Percentiles rank a stretch among this genome's conserved stretches.
Conservation (phyloP, 1,140 invertebrate species). For the Drosophila burlai region DNA sequence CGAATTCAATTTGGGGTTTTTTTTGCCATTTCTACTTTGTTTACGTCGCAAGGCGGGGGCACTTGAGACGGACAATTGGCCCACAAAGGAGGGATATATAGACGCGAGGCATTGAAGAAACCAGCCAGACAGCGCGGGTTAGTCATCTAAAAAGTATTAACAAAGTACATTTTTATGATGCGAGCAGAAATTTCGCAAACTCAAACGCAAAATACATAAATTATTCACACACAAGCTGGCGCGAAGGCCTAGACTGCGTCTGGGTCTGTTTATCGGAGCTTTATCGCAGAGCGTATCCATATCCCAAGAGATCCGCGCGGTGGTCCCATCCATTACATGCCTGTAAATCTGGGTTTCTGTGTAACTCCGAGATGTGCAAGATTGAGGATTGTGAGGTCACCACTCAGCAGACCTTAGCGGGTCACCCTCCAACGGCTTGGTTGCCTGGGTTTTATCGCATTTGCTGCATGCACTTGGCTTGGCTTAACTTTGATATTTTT, state of each 20-base stretch:
- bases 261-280: conserved; percentile 15
- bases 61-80: conserved; percentile 38
- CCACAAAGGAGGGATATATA: conserved; percentile 34
- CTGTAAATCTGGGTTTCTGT: conserved; percentile 9
- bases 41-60: conserved; percentile 19
- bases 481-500: conserved; percentile 43
- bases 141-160: conserved; percentile 48
- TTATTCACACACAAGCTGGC: conserved; percentile 13
- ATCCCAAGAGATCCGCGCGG: conserved; percentile 32
- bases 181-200: conserved; percentile 45
- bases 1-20: conserved; percentile 58
- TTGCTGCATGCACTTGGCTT: conserved; percentile 41
- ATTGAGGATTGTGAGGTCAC: conserved; percentile 66
- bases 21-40: conserved; percentile 20
- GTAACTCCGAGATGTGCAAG: conserved; percentile 41
- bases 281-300: conserved; percentile 21
- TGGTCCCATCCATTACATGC: conserved; percentile 22
- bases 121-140: conserved; percentile 22
- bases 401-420: conserved; percentile 64
- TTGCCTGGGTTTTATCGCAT: conserved; percentile 33
- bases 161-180: conserved; percentile 40
- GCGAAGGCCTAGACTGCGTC: conserved; percentile 50
- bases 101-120: conserved; percentile 48
- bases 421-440: background rate
- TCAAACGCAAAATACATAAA: conserved; percentile 3